phyloP scores from a whole-genome alignment of 2,113 vertebrate genomes.

The Scortum barcoo region DNA sequence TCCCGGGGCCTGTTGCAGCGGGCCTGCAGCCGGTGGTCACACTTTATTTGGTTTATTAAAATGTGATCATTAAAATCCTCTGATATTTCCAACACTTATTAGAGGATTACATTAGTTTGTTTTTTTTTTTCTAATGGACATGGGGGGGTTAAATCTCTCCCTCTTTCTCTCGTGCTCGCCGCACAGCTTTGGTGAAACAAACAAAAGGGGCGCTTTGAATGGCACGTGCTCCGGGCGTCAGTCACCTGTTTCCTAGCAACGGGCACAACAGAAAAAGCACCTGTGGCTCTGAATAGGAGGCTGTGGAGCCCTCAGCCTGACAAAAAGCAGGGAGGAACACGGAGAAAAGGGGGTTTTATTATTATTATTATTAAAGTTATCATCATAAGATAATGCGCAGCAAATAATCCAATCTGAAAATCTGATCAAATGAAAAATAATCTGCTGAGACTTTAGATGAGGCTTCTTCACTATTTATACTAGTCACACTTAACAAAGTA shows the following conservation, averaged over 20 bases:
- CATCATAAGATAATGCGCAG: background rate
- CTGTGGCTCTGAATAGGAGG: conserved; percentile 82
- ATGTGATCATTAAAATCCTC: conserved; percentile 6
- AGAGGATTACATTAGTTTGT: conserved; percentile 22
- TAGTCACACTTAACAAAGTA: too few relatives aligned
- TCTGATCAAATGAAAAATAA: background rate
- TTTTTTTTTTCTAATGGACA: too few relatives aligned
- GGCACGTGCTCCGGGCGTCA: conserved; percentile 84
- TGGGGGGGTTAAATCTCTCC: conserved; percentile 38
- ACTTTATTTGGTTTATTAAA: conserved; percentile 20
- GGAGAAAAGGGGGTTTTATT: too few relatives aligned
- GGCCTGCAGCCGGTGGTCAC: conserved; percentile 19
- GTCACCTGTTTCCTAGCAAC: conserved; percentile 87
- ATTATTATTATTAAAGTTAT: background rate
- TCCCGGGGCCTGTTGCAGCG: background rate
- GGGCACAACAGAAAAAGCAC: conserved; percentile 84
- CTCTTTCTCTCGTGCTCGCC: conserved; percentile 39
- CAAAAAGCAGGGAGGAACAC: conserved; percentile 9
- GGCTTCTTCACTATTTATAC: too few relatives aligned
- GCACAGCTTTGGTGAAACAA: conserved; percentile 68
- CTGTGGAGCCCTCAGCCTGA: conserved; percentile 31
- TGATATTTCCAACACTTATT: conserved; percentile 26
- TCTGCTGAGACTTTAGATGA: too few relatives aligned
- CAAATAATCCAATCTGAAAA: background rate
- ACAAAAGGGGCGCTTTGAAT: conserved; percentile 81